Evolutionary conservation across 2,797 vertebrate genomes (phyloP).

Genomic region (Rhyacichthys aspro): DNA sequence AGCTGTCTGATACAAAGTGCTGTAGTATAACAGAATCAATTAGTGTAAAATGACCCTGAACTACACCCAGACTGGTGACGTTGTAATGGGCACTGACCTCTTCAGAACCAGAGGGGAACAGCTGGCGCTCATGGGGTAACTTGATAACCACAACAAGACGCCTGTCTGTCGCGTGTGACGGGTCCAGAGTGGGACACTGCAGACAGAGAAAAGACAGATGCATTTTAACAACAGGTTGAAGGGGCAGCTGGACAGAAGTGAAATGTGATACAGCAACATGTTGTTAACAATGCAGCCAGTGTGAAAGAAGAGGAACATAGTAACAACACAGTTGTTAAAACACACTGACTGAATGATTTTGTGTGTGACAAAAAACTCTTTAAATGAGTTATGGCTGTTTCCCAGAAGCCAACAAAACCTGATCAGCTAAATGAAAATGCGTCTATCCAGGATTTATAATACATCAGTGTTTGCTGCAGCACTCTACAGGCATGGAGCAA

Average conservation of each 20-base stretch:
- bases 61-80: neutral
- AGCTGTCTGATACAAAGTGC: neutral
- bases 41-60: slow-evolving; percentile 28
- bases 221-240: slow-evolving; percentile 37
- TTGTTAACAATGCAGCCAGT: slow-evolving; percentile 15
- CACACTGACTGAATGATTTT: no score
- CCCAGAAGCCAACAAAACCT: no score
- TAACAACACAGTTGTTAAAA: no score
- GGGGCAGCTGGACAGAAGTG: slow-evolving; percentile 52
- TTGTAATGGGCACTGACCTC: slow-evolving; percentile 30
- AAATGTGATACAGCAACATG: slow-evolving; percentile 14
- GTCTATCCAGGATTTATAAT: no score
- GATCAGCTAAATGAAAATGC: no score
- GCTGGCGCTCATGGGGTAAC: slow-evolving; percentile 57
- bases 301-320: neutral
- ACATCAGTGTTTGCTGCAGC: no score
- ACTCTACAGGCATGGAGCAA: no score
- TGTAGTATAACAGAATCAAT: neutral
- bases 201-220: slow-evolving; percentile 48
- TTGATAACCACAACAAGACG: slow-evolving; percentile 57
- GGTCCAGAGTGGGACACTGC: slow-evolving; percentile 19
- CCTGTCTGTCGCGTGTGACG: slow-evolving; percentile 26
- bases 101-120: slow-evolving; percentile 42
- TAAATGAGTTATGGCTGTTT: no score
- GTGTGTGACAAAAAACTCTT: no score